Base-by-base conservation (phyloP, 1,140 invertebrate genomes). In the Neoseiulus cucumeris region DNA sequence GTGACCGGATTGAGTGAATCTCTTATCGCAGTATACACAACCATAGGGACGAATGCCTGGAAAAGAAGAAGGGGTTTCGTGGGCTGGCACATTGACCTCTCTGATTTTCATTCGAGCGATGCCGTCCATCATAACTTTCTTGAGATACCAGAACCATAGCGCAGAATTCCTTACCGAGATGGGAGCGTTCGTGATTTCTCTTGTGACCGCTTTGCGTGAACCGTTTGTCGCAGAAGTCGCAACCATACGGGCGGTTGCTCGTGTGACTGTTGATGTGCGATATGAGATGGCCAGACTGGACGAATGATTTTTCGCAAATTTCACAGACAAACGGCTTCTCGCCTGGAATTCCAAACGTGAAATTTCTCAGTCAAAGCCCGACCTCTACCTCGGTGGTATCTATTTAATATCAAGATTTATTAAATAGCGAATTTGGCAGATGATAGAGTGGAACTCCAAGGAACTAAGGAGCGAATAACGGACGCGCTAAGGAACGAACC, bases 121-220 rank as follows among this genome's bases (percentile, higher is more conserved):
- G 25, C 39, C 39, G 17, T 33, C 17, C 25, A 64, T n/a, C 1
- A 33, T 64, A 30, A 64, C 30, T 64, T 28, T 12, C 42, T 18
- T 17, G 64, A 33, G 12, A 64, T 28, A 28, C 29, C 64, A 17
- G 33, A 20, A 64, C 64, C 64, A 28, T 28, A 64, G 87, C 88
- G 77, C 89, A 92, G 5, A 89, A 89, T 68, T 87, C 80, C 73
- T 91, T 87, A 7, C 89, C 89, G 73, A 90, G 84, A 72, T 92
- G 89, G 41, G 88, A 90, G 64, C 87, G 80, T 66, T 86, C 87
- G 73, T 91, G 89, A 74, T 89, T 87, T 72, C 89, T 87, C 66
- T 91, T 76, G 64, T 90, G 89, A 7, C 87, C 87, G 75, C 90
- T 90, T 73, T 90, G 87, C 44, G 87, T 76, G 74, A 91, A 91